Percentiles rank a stretch among this genome's conserved stretches.
phyloP scores from a whole-genome alignment of 2,113 vertebrate species.

The Butorides virescens region DNA sequence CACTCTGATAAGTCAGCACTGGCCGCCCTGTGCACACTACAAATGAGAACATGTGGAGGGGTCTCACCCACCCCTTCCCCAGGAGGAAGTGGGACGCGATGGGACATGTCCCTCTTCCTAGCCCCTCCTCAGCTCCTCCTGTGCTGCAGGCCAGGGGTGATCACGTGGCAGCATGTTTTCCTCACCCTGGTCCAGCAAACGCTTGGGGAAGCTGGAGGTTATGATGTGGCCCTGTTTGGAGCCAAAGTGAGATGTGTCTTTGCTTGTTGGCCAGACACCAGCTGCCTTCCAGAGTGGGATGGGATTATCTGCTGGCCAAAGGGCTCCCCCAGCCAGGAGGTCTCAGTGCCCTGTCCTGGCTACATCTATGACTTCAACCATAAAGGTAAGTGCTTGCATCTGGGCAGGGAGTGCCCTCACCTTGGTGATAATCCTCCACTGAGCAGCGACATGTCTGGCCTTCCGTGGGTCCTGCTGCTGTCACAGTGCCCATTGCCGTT shows the following conservation, averaged over 20 bases:
- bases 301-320: conserved; percentile 90
- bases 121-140: not conserved
- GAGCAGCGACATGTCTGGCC: not conserved
- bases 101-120: not conserved
- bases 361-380: conserved; percentile 95
- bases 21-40: not conserved
- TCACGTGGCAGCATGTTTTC: fast-evolving
- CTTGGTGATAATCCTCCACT: fast-evolving
- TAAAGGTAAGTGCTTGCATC: conserved; percentile 63
- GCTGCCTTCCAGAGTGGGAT: conserved; percentile 87
- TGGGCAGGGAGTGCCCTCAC: fast-evolving
- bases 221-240: fast-evolving
- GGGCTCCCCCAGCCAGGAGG: conserved; percentile 75
- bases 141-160: not conserved
- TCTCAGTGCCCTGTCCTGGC: conserved; percentile 80
- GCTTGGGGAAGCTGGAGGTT: not conserved
- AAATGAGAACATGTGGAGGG: fast-evolving
- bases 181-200: not conserved
- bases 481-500: not conserved
- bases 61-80: too few species aligned
- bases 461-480: fast-evolving
- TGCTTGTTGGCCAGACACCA: conserved; percentile 65
- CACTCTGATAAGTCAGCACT: not conserved
- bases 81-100: not conserved
- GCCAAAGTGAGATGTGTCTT: not conserved